phyloP scores from a whole-genome alignment of 2,113 vertebrate species.

The Ictalurus punctatus region DNA sequence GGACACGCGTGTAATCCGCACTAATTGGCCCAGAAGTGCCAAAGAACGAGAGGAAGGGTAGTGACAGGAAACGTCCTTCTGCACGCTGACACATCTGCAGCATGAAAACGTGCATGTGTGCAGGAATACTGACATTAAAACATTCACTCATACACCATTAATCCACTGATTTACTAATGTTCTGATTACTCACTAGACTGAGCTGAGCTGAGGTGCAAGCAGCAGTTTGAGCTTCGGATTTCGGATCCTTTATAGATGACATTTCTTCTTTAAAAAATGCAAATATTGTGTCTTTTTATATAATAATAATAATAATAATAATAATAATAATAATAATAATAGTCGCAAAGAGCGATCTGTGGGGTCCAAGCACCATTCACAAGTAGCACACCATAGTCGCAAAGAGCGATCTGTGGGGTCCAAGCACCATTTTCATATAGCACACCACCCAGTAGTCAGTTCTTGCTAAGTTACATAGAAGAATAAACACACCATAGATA shows the following conservation, averaged over 20 bases:
- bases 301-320: not conserved
- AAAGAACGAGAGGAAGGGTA: constrained; percentile 43
- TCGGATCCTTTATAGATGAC: not conserved
- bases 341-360: not conserved
- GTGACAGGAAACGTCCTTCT: constrained; percentile 47
- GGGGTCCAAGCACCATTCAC: not conserved
- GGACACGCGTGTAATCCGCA: constrained; percentile 56
- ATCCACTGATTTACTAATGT: not conserved
- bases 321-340: not conserved
- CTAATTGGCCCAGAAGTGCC: constrained; percentile 58
- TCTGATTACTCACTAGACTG: not conserved
- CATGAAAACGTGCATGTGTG: not conserved
- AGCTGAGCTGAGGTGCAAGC: not conserved
- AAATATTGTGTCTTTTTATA: not conserved
- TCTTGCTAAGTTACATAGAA: not conserved
- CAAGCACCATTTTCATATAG: not conserved
- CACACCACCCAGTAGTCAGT: not conserved
- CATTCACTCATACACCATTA: not conserved
- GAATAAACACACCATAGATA: not conserved
- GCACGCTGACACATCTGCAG: constrained; percentile 5
- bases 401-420: not conserved
- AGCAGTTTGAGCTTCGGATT: not conserved
- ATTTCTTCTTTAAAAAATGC: not conserved
- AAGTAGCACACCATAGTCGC: not conserved
- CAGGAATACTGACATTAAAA: not conserved